Conservation (phyloP, 2,113 vertebrate species). For the Henicopernis longicauda region DNA sequence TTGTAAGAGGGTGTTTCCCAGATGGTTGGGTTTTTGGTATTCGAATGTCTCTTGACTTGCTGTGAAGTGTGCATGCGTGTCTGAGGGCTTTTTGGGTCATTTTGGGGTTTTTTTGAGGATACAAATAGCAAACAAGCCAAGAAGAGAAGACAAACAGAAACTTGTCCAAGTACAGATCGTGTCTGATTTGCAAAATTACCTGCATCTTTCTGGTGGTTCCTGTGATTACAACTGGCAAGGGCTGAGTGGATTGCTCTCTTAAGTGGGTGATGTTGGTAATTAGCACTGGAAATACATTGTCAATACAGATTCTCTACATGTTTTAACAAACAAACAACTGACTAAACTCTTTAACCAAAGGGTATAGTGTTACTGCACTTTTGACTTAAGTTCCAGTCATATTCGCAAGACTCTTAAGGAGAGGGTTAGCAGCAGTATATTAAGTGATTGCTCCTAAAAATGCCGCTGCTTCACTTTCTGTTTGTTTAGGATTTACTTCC, state of each 20-base stretch:
- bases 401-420: neutral
- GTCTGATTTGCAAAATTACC: neutral
- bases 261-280: constrained; percentile 2
- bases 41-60: neutral
- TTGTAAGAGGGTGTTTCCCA: neutral
- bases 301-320: neutral
- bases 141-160: neutral
- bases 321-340: constrained; percentile 20
- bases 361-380: neutral
- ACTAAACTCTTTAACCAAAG: neutral
- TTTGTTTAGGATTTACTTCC: neutral
- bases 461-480: neutral
- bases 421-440: neutral
- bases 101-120: neutral
- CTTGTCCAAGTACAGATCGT: neutral
- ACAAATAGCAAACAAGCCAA: neutral
- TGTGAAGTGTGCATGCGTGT: neutral
- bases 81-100: neutral
- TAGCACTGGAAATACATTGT: neutral
- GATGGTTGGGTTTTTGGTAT: neutral
- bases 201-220: neutral
- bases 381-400: neutral
- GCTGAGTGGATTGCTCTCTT: neutral
- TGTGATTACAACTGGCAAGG: neutral
- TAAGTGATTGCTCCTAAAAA: neutral